A percentile compares a stretch with the other conserved stretches of the same genome.
phyloP scores from a whole-genome alignment of 2,113 vertebrate species.

The Ranitomeya variabilis region DNA sequence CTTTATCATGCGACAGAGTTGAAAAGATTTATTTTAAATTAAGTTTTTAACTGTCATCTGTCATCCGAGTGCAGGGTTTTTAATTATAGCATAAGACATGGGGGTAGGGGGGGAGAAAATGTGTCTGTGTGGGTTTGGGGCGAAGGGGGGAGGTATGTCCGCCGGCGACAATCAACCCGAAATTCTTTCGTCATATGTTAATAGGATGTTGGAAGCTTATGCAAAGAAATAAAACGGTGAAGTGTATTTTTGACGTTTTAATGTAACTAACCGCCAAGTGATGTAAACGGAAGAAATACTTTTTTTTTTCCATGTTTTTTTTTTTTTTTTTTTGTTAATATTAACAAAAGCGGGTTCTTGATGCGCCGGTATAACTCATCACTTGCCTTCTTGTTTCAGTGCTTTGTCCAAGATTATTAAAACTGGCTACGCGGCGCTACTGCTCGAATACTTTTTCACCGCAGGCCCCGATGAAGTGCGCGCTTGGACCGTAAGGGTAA shows the following conservation, averaged over 20 bases:
- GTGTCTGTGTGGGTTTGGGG: too few relatives aligned
- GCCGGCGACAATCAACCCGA: constrained; percentile 72
- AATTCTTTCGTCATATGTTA: constrained; percentile 76
- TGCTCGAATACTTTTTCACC: constrained; percentile 99
- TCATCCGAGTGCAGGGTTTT: constrained; percentile 93
- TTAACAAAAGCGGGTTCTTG: constrained; percentile 4
- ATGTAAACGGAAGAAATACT: too few relatives aligned
- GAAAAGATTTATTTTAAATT: constrained; percentile 99
- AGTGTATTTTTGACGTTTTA: neutral
- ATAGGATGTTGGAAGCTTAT: constrained; percentile 57
- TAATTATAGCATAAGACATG: constrained; percentile 98
- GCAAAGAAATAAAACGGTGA: constrained; percentile 1
- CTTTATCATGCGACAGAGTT: constrained; percentile 98
- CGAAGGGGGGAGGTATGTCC: neutral
- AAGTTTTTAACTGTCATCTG: constrained; percentile 99
- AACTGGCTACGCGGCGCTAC: constrained; percentile 91
- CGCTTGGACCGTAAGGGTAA: constrained; percentile 98
- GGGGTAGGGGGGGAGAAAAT: neutral
- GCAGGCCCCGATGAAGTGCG: constrained; percentile 98
- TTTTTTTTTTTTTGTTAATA: too few relatives aligned
- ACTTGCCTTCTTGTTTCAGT: constrained; percentile 78
- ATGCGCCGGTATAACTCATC: constrained; percentile 66
- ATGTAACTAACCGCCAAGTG: neutral
- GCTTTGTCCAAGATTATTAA: constrained; percentile 99
- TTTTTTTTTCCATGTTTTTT: too few relatives aligned